Evolutionary conservation across 2,797 vertebrate genomes (phyloP), one percentile per base, ranked within the genome.

Genomic region (Sebastes glaucus): DNA sequence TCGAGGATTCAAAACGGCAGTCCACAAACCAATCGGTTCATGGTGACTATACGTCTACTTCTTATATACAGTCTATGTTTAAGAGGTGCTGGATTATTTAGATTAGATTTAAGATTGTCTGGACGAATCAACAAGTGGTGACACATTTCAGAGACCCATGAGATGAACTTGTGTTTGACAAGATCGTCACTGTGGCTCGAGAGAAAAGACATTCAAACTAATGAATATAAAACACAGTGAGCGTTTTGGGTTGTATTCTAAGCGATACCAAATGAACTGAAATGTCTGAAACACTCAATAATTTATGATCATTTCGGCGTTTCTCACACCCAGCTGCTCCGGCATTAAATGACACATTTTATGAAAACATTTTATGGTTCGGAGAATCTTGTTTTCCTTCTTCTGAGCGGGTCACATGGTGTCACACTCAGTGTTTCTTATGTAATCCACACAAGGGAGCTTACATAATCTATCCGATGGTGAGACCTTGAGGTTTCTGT

Each of bases 391-490:
- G 61, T 63, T 75, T 80, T 80, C 11, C 55, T 74, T 63, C 42
- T 62, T 52, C 11, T 18, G 61, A 20, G 53, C 27, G 27, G 60
- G 71, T 77, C 80, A 78, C 62, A 68, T 1, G 0, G 25, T 57
- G 80, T 77, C 66, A 75, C 68, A 53, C 38, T 67, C 32, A 25
- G 20, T 25, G 76, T 76, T 73, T 63, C 66, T 90, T 85, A 84
- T 80, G 49, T 86, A 86, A 87, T 79, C 62, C 49, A 55, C 65
- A 71, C 72, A 64, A 49, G 63, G 60, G 57, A 71, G 11, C 2
- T 90, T 82, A 84, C 33, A 85, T 88, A 86, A 91, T 78, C 73
- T 68, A 30, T 70, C 84, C 38, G 22, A 25, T 70, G 64, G 16
- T 55, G 61, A 78, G 76, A 86, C 84, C 77, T 80, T 78, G 64